Base-by-base conservation (phyloP, 2,113 vertebrate genomes). In the Nothobranchius furzeri region DNA sequence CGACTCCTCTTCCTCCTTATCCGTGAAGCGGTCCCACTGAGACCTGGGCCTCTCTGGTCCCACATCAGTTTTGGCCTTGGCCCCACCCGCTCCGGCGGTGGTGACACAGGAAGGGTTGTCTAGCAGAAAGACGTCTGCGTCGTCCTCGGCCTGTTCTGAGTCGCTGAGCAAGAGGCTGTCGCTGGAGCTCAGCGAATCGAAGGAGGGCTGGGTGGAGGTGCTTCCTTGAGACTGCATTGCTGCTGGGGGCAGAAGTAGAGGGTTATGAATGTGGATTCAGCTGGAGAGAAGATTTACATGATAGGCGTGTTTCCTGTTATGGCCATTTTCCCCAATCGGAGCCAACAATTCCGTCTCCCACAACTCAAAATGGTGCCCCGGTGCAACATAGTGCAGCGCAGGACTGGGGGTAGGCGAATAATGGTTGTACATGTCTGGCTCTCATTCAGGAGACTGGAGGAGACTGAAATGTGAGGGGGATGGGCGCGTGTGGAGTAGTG, bases 161-260 rank as follows among this genome's bases (percentile, higher is more conserved):
- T 93, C 90, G 20, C 92, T 93, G 69, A 90, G 78, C 59, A 90
- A 48, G 80, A 86, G 78, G 76, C 90, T 92, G 75, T 91, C 92
- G 1, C 79, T 83, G 11, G 90, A 93, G 83, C 86, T 86, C 12
- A 91, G 70, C 36, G 93, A 94, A 64, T 93, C 92, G 0, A 90
- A 87, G 37, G 93, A 94, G 54, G 92, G 89, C 17, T 90, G 89
- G 36, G 93, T 92, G 52, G 93, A 94, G 48, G 91, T 64, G 35
- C 87, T 93, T 76, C 89, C 66, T n/a, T 92, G 86, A 45, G 92
- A 90, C 82, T 93, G 92, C 93, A 93, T 93, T 55, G 56, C 91
- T 93, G 79, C 20, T 15, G 24, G 62, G 60, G 30, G 68, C 14
- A 45, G 13, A 9, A 66, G 49, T 9, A 60, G 17, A 54, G 37